Conservation (phyloP, 2,797 vertebrate species). For the Pitangus sulphuratus region DNA sequence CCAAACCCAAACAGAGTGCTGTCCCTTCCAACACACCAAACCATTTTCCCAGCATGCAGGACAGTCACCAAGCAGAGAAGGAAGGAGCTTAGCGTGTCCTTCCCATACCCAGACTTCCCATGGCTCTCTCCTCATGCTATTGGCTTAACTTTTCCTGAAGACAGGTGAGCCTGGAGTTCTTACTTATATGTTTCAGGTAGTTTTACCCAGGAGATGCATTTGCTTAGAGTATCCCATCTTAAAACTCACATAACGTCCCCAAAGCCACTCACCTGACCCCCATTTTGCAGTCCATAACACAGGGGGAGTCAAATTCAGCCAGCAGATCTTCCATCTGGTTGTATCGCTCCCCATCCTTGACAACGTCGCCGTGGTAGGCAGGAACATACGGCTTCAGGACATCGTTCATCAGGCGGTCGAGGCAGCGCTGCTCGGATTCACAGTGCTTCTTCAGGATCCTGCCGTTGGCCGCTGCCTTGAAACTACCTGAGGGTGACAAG, state of each 20-base stretch:
- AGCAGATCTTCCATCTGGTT: constrained; percentile 99
- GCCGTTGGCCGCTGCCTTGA: constrained; percentile 94
- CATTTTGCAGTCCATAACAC: constrained; percentile 99
- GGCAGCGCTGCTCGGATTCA: constrained; percentile 94
- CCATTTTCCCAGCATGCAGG: neutral
- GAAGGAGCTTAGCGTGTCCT: neutral
- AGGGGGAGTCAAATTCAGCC: constrained; percentile 93
- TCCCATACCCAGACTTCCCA: neutral
- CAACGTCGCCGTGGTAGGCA: constrained; percentile 92
- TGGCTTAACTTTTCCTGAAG: neutral
- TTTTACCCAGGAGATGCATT: neutral
- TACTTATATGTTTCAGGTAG: neutral
- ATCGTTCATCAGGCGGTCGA: constrained; percentile 91
- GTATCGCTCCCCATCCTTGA: constrained; percentile 95
- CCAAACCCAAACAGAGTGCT: neutral
- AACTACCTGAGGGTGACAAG: constrained; percentile 85
- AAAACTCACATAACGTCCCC: neutral
- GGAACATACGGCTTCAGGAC: constrained; percentile 91
- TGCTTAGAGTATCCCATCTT: neutral
- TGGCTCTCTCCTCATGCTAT: neutral
- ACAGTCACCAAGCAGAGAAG: neutral
- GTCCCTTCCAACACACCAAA: neutral
- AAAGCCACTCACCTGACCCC: constrained; percentile 87
- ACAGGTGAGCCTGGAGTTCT: neutral
- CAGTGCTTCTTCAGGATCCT: constrained; percentile 98